Base-by-base conservation (phyloP, 2,888 invertebrate species). In the Nowickia ferox region DNA sequence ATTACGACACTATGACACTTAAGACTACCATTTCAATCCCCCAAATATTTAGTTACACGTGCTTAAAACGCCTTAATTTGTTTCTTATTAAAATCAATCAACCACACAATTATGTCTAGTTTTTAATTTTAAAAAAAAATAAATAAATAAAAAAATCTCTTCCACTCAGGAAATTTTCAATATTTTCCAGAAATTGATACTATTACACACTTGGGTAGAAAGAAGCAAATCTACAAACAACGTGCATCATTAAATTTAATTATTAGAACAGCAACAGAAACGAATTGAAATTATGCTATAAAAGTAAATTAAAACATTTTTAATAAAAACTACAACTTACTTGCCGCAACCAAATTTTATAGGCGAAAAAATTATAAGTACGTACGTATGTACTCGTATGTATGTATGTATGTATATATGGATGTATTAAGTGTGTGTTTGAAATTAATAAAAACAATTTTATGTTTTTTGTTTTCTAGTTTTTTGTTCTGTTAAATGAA, bases 221-320 rank as follows among this genome's bases (percentile, higher is more conserved):
- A 53, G 15, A 17, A 69, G 44, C 61, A 40, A 42, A 6, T 63
- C n/a, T 40, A 51, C 38, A n/a, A 17, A 53, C n/a, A 61, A 44
- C 51, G 48, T 42, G 40, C 38, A 66, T 84, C 80, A 61, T 84
- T 80, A 84, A 84, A 84, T 30, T 19, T 46, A 22, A 46, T 42
- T 44, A 65, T 51, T 59, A 59, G n/a, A 68, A 65, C 19, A 55
- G 46, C 46, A 42, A 44, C 1, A 72, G 72, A 66, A 80, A 74
- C 42, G 44, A 59, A 66, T 80, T 61, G 53, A 84, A 81, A 81
- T 84, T 84, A 81, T 81, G 76, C 80, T 77, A 81, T 84, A 77
- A 84, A 81, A 84, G 72, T 65, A 72, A 81, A 84, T 84, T 84
- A 81, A 77, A 71, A 38, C 76, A 80, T 80, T 72, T 80, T 79